Percentiles rank a stretch among this genome's conserved stretches.
Evolutionary conservation across 2,888 invertebrate species (phyloP).

Genomic region (Opisthograptis luteolata): DNA sequence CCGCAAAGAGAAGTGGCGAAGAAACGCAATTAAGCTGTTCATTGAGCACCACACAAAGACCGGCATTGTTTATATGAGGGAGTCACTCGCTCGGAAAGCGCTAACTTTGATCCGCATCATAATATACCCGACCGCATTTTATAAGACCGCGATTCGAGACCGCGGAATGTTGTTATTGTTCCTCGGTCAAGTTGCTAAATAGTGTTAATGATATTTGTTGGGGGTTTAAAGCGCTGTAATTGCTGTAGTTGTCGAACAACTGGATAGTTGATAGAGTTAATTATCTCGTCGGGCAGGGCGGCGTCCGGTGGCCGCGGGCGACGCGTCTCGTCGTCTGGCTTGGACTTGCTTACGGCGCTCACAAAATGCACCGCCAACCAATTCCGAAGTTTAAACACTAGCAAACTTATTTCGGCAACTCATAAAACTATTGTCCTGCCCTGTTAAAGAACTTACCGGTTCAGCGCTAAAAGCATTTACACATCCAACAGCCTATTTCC

Average conservation of each 20-base stretch:
- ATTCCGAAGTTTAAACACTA: conserved; percentile 75
- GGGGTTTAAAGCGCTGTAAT: conserved; percentile 70
- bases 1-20: conserved; percentile 63
- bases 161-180: conserved; percentile 24
- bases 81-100: conserved; percentile 59
- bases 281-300: conserved; percentile 63
- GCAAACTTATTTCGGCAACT: conserved; percentile 78
- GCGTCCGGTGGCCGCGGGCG: conserved; percentile 60
- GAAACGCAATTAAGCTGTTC: conserved; percentile 78
- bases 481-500: no score
- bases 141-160: conserved; percentile 27
- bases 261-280: conserved; percentile 79
- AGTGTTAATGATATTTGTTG: conserved; percentile 67
- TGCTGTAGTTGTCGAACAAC: conserved; percentile 63
- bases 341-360: conserved; percentile 50
- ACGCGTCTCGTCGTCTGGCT: conserved; percentile 42
- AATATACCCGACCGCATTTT: conserved; percentile 36
- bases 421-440: conserved; percentile 75
- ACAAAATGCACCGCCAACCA: conserved; percentile 78
- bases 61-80: conserved; percentile 67
- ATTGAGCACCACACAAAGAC: conserved; percentile 71
- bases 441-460: conserved; percentile 55
- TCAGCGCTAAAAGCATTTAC: conserved; percentile 1
- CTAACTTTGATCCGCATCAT: conserved; percentile 46
- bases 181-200: conserved; percentile 37